phyloP scores from a whole-genome alignment of 2,797 vertebrate species.

The Phalloptychus januarius region DNA sequence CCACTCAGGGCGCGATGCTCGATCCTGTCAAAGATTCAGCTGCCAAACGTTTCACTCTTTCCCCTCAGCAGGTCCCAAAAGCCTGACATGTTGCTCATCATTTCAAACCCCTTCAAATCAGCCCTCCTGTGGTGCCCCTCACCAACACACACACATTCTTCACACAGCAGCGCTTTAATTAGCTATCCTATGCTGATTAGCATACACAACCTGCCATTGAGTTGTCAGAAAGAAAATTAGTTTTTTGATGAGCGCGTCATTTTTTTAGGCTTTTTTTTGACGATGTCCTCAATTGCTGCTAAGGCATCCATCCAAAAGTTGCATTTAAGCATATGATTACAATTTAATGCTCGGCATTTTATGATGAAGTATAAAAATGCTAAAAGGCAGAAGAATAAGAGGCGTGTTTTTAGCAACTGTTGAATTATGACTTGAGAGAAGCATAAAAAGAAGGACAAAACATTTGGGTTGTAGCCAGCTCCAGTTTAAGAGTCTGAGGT shows the following conservation, averaged over 20 bases:
- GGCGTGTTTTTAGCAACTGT: slow-evolving; percentile 7
- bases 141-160: slow-evolving; percentile 37
- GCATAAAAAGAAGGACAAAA: slow-evolving; percentile 30
- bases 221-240: slow-evolving; percentile 53
- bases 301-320: slow-evolving; percentile 2
- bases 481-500: slow-evolving; percentile 15
- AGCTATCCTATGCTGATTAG: slow-evolving; percentile 60
- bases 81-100: slow-evolving; percentile 50
- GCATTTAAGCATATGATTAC: slow-evolving; percentile 32
- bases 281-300: slow-evolving; percentile 4
- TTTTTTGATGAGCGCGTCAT: slow-evolving; percentile 26
- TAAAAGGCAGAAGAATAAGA: slow-evolving; percentile 16
- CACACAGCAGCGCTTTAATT: slow-evolving; percentile 45
- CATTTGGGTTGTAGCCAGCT: slow-evolving; percentile 30
- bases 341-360: slow-evolving; percentile 35
- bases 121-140: slow-evolving; percentile 40
- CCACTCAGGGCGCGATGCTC: slow-evolving; percentile 41
- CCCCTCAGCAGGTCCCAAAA: slow-evolving; percentile 26
- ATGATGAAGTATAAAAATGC: slow-evolving; percentile 28
- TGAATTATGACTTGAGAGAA: slow-evolving; percentile 35
- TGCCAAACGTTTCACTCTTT: slow-evolving; percentile 34
- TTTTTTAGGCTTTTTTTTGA: slow-evolving; percentile 1
- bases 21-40: slow-evolving; percentile 35
- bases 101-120: slow-evolving; percentile 47
- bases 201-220: slow-evolving; percentile 53